Evolutionary conservation across 1,140 invertebrate genomes (phyloP), one percentile per base, ranked within the genome.

Genomic region (Eurosta solidaginis): DNA sequence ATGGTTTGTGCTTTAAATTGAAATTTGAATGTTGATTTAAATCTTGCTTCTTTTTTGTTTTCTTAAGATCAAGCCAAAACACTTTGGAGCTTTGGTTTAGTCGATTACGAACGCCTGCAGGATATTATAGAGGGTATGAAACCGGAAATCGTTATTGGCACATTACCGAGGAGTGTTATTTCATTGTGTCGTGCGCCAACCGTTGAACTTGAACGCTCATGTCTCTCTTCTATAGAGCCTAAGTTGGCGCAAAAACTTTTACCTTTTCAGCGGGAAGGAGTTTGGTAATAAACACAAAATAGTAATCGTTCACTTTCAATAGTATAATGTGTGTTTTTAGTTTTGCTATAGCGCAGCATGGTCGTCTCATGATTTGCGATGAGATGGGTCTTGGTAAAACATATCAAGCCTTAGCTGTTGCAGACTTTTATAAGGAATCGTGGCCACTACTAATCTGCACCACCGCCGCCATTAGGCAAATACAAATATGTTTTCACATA

Each of bases 371-470:
- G 84, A 93, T 96, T 79, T 96, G 95, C n/a, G 97, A 98, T 91
- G 97, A 98, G 87, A 99, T 99, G 98, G 98, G 98, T 12, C 90
- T 99, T n/a, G 98, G 86, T 3, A 99, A 99, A 91, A 99, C 98
- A 0, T 93, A 98, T 82, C 97, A 99, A 89, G 96, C 97, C 1
- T 89, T 99, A 5, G 97, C 93, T 6, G 93, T 99, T 76, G 96
- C 96, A 12, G 91, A 93, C 87, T 97, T 96, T 86, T 99, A 96
- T 85, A 89, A 88, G 82, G 87, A 92, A 14, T 93, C 97, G 83
- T 99, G 97, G 97, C 98, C 98, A 0, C 83, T 99, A 44, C 89
- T 99, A 0, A 93, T 98, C 59, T 92, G 95, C 22, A 92, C 92
- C 47, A 96, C 95, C 10, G 94, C 95, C 17, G 95, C 95, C 50